Evolutionary conservation across 2,888 invertebrate species (phyloP), one percentile per base, ranked within the genome.

Genomic region (Griposia aprilina): DNA sequence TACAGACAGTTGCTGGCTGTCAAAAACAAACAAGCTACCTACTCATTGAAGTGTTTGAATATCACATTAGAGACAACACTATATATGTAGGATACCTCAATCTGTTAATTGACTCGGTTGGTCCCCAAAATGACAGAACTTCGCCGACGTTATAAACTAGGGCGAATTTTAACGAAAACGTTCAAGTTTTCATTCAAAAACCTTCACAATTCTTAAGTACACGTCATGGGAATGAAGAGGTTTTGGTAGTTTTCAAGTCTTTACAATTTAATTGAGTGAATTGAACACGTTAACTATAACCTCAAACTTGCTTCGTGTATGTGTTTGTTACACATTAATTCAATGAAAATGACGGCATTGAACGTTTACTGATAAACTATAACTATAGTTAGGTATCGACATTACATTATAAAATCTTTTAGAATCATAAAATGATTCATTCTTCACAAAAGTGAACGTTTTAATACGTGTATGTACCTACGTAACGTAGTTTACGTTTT

Each of bases 291-390:
- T 76, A 59, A 67, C 17, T 84, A 75, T 79, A 88, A 89, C 88
- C 89, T 89, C 86, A 86, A 83, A 89, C 4, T 67, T 62, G 41
- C 20, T 78, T 62, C 30, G 36, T 10, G 10, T 20, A 57, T 57
- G 23, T 71, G 30, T 71, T 45, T 80, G 45, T 71, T 69, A 63
- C 62, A 70, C 65, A 74, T 79, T 30, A 67, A 74, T 75, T 74
- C 74, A 80, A 85, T 84, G 75, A 69, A 76, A 83, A 81, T 81
- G 78, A 83, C 78, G 84, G 65, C 85, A 89, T 82, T 87, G 88
- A 79, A 78, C 76, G 65, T 17, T 72, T 63, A 77, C 72, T 67
- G 83, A 85, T 86, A 80, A 82, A 72, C 41, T 79, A 36, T 71
- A 55, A 41, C 41, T 74, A 13, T 20, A 3, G 0, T 2, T 36